Evolutionary conservation across 1,140 invertebrate species (phyloP), one percentile per base, ranked within the genome.

Genomic region (Drosophila trapezifrons): DNA sequence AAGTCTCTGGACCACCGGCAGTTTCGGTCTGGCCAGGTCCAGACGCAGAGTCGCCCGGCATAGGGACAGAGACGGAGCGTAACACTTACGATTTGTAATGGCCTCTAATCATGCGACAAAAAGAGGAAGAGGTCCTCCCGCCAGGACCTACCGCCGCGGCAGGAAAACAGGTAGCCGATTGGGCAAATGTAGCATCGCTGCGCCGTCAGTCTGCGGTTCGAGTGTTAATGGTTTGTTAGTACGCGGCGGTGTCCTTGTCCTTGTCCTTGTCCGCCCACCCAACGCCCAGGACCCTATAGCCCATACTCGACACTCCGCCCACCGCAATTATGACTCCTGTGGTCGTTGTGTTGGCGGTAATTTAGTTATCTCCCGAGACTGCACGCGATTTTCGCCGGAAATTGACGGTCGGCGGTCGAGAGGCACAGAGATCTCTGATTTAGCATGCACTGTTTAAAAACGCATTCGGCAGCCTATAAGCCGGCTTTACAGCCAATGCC

Each of bases 21-120:
- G 65, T 25, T 67, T 78, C 60, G 58, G 56, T 54, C 67, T 66
- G 56, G 40, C 18, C 55, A 17, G 8, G 45, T 27, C 77, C 46
- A 67, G 69, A 75, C 66, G 22, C 18, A 37, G 35, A 38, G 78
- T 65, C 65, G 75, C 27, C 69, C 35, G 27, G 27, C 4, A 20
- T 17, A 54, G 17, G 29, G 32, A 46, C 43, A 47, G 43, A 15
- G 27, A 27, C 40, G 38, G 37, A 87, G 87, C 86, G 82, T 86
- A 90, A 87, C 87, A 87, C 87, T 90, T 80, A 84, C 82, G 52
- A 90, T 90, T 90, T 78, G 86, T 83, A 86, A 90, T 83, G 87
- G 87, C 37, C 72, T 77, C 83, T 90, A 90, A 90, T 85, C 78
- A 75, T 76, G 70, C 83, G 79, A 89, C 78, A 87, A 73, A 80